Percentiles rank a stretch among this genome's conserved stretches.
These are phyloP conservation scores for Steromphala cineraria DNA, from an alignment of 2,888 invertebrate genomes.

Conservation along the genomic window DNA sequence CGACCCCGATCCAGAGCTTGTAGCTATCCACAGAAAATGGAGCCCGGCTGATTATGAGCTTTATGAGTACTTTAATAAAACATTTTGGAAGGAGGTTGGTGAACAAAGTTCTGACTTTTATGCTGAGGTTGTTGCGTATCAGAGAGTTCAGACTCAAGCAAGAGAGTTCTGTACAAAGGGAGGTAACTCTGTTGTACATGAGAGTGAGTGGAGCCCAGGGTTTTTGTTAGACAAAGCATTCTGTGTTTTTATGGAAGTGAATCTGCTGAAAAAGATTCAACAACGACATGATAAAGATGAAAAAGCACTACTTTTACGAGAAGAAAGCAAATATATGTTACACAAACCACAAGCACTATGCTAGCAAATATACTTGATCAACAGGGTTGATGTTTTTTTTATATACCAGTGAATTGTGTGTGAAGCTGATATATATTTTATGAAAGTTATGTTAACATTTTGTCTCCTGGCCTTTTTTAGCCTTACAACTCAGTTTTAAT, in stretches of 20 bases:
- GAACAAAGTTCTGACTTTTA: constrained; percentile 54
- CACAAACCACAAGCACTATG: background rate
- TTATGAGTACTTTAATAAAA: constrained; percentile 68
- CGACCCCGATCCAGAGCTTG: constrained; percentile 34
- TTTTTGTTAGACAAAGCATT: background rate
- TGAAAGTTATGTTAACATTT: too few relatives aligned
- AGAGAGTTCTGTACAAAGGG: constrained; percentile 28
- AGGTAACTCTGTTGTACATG: background rate
- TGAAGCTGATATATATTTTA: too few relatives aligned
- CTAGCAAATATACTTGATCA: background rate
- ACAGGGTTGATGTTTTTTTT: background rate
- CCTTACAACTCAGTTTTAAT: too few relatives aligned
- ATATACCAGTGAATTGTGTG: too few relatives aligned
- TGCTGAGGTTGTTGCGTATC: constrained; percentile 49
- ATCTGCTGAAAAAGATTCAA: background rate
- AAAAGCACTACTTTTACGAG: background rate
- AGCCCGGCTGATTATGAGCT: constrained; percentile 66
- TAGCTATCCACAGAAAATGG: constrained; percentile 60
- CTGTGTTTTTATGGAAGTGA: background rate
- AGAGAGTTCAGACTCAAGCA: constrained; percentile 32
- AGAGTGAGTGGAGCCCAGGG: background rate
- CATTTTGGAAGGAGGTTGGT: constrained; percentile 63
- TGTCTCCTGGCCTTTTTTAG: too few relatives aligned
- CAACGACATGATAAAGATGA: background rate
- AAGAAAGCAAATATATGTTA: background rate